Evolutionary conservation across 2,797 vertebrate species (phyloP).

Genomic region (Enteromius viviparus): DNA sequence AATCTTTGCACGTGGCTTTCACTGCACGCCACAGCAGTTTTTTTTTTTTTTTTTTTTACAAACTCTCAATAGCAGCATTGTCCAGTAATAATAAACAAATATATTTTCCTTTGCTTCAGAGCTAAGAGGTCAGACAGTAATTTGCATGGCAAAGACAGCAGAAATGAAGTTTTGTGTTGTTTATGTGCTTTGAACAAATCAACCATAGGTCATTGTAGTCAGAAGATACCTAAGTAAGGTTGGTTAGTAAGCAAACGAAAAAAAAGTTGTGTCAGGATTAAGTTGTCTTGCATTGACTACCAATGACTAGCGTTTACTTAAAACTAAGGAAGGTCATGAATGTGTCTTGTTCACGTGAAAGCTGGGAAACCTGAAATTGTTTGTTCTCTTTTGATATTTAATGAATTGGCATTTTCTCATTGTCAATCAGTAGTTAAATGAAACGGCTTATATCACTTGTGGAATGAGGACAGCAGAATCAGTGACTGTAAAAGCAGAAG

Average conservation of each 20-base stretch:
- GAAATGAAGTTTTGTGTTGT: conserved; percentile 4
- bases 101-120: conserved; percentile 33
- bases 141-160: conserved; percentile 2
- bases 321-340: background rate
- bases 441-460: conserved; percentile 37
- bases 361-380: background rate
- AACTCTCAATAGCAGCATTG: conserved; percentile 37
- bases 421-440: conserved; percentile 27
- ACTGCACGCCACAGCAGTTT: background rate
- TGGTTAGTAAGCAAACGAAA: background rate
- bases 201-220: background rate
- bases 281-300: background rate
- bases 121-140: conserved; percentile 19
- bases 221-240: background rate
- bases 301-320: background rate
- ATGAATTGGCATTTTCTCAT: background rate
- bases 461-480: conserved; percentile 16
- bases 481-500: conserved; percentile 53
- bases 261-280: background rate
- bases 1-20: background rate
- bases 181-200: conserved; percentile 9
- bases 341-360: background rate
- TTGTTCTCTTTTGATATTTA: conserved; percentile 4
- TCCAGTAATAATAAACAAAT: conserved; percentile 35
- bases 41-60: conserved; percentile 5